Evolutionary conservation across 2,888 invertebrate genomes (phyloP), one percentile per base, ranked within the genome.

Genomic region (Autographa gamma): DNA sequence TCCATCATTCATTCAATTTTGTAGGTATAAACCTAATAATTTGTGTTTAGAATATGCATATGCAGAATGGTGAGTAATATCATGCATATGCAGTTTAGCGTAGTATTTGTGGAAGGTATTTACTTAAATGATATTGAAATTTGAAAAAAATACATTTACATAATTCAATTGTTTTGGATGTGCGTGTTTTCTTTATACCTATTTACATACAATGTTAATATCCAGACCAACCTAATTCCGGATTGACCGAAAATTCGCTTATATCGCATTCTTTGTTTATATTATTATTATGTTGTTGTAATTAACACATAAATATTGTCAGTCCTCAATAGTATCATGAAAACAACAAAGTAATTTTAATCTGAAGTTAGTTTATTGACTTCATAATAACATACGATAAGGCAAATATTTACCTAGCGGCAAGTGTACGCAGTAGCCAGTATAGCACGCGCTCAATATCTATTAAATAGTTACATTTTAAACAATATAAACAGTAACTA

Each of bases 371-470:
- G 54, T 56, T 56, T 56, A 56, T 56, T 56, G 54, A 56, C 54
- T 56, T 56, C 19, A 13, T 19, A 56, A 56, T 19, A 56, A 56
- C 54, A 56, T 56, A 9, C 54, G 54, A 56, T 56, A 19, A 56
- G 25, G 54, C 25, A 19, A 56, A 56, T 56, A 56, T 56, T 13
- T 56, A 56, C 54, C 54, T 56, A 56, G 19, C 54, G 19, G 25
- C 54, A 56, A 56, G 54, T 25, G 19, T 48, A 48, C 25, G 13
- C 54, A 56, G 48, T 8, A n/a, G 19, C 58, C 18, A 60, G 31
- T 59, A 31, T 31, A 59, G 32, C 48, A n/a, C n/a, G n/a, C 48
- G n/a, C n/a, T 48, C 48, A 48, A n/a, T 48, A 48, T n/a, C n/a
- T 48, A 48, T 43, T 16, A 48, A n/a, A 48, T 7, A n/a, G 48